phyloP scores from a whole-genome alignment of 1,140 invertebrate species.

The Drosophila erecta region DNA sequence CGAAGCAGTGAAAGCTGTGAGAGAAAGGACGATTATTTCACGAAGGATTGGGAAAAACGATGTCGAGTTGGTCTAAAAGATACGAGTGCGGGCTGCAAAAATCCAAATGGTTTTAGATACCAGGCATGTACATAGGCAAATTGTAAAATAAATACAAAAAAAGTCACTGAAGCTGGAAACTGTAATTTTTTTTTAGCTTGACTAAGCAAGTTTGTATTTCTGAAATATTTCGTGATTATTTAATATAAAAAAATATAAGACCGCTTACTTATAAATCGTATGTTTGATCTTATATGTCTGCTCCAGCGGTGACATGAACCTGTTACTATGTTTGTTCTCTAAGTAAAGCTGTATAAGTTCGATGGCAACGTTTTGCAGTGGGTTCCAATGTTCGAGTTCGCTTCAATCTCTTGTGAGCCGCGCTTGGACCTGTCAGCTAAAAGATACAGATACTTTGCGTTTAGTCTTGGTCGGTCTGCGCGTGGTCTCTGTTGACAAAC shows the following conservation, averaged over 20 bases:
- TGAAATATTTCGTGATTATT: neutral
- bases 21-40: conserved; percentile 26
- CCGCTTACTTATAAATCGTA: neutral
- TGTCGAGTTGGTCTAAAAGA: conserved; percentile 63
- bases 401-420: conserved; percentile 37
- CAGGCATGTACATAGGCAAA: conserved; percentile 25
- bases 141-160: neutral
- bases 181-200: no score
- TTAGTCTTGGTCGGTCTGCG: conserved; percentile 71
- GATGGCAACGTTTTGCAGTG: neutral
- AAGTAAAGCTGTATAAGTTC: conserved; percentile 29
- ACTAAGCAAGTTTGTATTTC: no score
- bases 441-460: conserved; percentile 47
- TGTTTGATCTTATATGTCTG: neutral
- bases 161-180: neutral
- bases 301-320: conserved; percentile 51
- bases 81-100: conserved; percentile 32
- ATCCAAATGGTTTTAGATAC: conserved; percentile 60
- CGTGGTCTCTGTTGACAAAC: conserved; percentile 39
- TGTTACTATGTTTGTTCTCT: neutral
- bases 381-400: conserved; percentile 46
- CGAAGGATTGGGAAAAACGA: conserved; percentile 28
- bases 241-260: neutral
- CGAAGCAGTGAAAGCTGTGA: conserved; percentile 54
- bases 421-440: conserved; percentile 43